Evolutionary conservation across 2,888 invertebrate genomes (phyloP), one percentile per base, ranked within the genome.

Genomic region (Polydrusus tereticollis): DNA sequence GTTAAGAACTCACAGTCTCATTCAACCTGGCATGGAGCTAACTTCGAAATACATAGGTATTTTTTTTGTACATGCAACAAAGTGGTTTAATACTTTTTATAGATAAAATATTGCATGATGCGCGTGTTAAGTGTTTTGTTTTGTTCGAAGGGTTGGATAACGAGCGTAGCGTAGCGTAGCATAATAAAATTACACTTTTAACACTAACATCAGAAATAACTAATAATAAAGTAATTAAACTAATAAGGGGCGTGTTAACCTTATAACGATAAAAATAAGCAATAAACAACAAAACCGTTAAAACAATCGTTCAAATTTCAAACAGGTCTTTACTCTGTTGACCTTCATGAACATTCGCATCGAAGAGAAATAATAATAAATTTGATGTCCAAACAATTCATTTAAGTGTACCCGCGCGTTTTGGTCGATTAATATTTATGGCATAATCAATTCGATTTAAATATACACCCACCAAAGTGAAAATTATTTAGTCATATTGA

Each of bases 401-500:
- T 55, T 55, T 14, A 55, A 29, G 29, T 55, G 12, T 41, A 14
- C 29, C 3, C 52, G 50, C n/a, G 10, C 14, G 29, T 55, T 18
- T 55, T 29, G 29, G 52, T 29, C 29, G 18, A 29, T 52, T 29
- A 52, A 10, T 55, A 29, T 55, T 16, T 55, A 29, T 55, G 52
- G 52, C 29, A 55, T 55, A 55, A 55, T 50, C 23, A 26, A 50
- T 55, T 55, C 21, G 29, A 55, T 55, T 29, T 55, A 55, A 55
- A 55, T 18, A 55, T 8, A 29, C 52, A 29, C 52, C 52, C 52
- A 55, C 52, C 29, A 55, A 29, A 29, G 52, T 29, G 52, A 29
- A 55, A 55, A 55, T 29, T 55, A n/a, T 55, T 55, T 55, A 16
- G 52, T 29, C 52, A 55, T 29, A 29, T 55, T 55, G 52, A 55